Conservation (phyloP, 2,113 vertebrate genomes). For the Oriolus oriolus region DNA sequence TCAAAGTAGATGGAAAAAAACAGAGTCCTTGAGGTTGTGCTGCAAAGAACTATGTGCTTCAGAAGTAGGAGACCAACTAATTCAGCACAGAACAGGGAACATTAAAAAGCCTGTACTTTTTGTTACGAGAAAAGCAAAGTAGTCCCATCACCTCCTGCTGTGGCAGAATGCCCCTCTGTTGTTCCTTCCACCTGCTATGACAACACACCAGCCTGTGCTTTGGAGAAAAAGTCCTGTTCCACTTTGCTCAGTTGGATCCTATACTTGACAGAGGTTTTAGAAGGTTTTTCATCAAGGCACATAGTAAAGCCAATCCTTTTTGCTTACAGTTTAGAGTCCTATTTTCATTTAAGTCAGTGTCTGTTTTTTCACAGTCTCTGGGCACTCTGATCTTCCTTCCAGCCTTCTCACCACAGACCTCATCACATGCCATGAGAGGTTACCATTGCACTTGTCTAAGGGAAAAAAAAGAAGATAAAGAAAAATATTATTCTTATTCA, state of each 20-base stretch:
- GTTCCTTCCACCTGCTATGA: not conserved
- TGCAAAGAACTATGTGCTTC: not conserved
- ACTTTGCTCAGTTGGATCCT: not conserved
- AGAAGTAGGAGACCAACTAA: not conserved
- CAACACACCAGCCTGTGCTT: not conserved
- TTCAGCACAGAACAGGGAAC: not conserved
- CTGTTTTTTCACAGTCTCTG: not conserved
- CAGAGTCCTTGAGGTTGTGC: not conserved
- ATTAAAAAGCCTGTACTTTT: not conserved
- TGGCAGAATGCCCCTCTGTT: not conserved
- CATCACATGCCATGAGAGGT: not conserved
- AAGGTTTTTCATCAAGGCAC: not conserved
- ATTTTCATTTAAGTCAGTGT: not conserved
- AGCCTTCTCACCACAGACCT: not conserved
- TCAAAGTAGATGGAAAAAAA: not conserved
- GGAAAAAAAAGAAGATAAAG: not conserved
- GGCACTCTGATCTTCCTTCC: not conserved
- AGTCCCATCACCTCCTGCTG: not conserved
- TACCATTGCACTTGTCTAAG: not conserved
- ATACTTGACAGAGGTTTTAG: not conserved
- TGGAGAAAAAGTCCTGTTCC: not conserved
- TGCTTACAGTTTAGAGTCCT: not conserved
- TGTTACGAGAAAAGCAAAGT: not conserved
- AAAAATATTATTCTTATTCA: not conserved
- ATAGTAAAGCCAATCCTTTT: not conserved